These are phyloP conservation scores for Chaenodraco wilsoni DNA, from an alignment of 2,797 vertebrate species.

Conservation along the genomic window DNA sequence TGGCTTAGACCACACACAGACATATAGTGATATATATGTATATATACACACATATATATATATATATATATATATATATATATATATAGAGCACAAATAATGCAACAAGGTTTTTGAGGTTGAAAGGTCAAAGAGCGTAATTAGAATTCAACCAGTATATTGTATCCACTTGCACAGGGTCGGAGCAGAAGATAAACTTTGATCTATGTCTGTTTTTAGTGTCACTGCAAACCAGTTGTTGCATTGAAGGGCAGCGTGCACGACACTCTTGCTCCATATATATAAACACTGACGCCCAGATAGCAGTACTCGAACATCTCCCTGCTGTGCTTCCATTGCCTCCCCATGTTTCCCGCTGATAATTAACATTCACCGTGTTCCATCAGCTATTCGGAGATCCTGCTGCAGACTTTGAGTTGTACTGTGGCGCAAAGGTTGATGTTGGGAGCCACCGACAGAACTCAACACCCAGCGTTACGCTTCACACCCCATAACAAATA, in stretches of 20 bases:
- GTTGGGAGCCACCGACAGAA: conserved; percentile 28
- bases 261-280: conserved; percentile 49
- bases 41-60: too few species aligned
- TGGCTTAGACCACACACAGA: conserved; percentile 35
- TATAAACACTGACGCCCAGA: conserved; percentile 52
- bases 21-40: conserved; percentile 19
- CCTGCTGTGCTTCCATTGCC: conserved; percentile 26
- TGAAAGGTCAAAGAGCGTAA: conserved; percentile 46
- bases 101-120: conserved; percentile 23
- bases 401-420: conserved; percentile 52
- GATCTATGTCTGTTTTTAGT: conserved; percentile 53
- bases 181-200: conserved; percentile 31
- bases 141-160: conserved; percentile 18
- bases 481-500: conserved; percentile 34
- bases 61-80: conserved; percentile 30
- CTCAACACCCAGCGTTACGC: conserved; percentile 36
- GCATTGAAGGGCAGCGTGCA: conserved; percentile 48
- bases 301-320: conserved; percentile 34
- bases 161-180: background rate
- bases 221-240: conserved; percentile 57
- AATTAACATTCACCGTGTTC: conserved; percentile 60
- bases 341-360: conserved; percentile 58
- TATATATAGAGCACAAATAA: background rate
- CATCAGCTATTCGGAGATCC: conserved; percentile 67
- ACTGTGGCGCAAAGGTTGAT: conserved; percentile 51